Percentiles rank a stretch among this genome's conserved stretches.
These are phyloP conservation scores for Drosophila albomicans DNA, from an alignment of 1,140 invertebrate species.

Conservation along the genomic window DNA sequence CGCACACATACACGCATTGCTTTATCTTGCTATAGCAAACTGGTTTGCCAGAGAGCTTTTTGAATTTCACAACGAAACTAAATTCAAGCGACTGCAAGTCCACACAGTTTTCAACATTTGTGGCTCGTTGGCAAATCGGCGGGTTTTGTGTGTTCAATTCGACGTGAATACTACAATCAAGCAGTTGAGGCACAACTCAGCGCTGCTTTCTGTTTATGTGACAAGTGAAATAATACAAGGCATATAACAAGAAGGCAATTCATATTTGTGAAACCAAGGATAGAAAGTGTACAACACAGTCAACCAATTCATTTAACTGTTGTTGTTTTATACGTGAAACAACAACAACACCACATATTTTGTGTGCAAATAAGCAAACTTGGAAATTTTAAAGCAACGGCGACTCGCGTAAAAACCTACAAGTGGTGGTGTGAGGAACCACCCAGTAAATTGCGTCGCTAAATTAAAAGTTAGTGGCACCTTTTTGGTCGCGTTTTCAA, in stretches of 20 bases:
- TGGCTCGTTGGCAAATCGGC: constrained; percentile 7
- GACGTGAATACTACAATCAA: constrained; percentile 61
- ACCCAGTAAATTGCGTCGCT: constrained; percentile 69
- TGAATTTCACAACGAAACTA: constrained; percentile 83
- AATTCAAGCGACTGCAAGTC: constrained; percentile 52
- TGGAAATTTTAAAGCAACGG: constrained; percentile 52
- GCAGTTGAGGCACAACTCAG: constrained; percentile 62
- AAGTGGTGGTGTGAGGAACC: constrained; percentile 71
- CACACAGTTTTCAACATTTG: constrained; percentile 51
- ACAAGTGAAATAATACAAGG: constrained; percentile 7
- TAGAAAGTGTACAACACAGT: constrained; percentile 23
- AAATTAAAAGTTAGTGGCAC: constrained; percentile 50
- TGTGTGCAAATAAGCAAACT: background rate
- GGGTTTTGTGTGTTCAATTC: constrained; percentile 41
- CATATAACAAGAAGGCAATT: background rate
- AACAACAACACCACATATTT: constrained; percentile 56
- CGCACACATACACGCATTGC: constrained; percentile 24
- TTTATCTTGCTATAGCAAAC: constrained; percentile 69
- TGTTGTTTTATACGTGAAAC: constrained; percentile 59
- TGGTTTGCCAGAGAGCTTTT: constrained; percentile 68
- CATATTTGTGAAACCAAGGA: constrained; percentile 14
- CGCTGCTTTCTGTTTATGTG: constrained; percentile 21
- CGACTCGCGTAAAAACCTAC: constrained; percentile 44
- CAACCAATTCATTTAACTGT: constrained; percentile 35
- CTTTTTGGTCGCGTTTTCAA: constrained; percentile 61